Conservation (phyloP, 2,113 vertebrate species). For the Polyodon spathula region DNA sequence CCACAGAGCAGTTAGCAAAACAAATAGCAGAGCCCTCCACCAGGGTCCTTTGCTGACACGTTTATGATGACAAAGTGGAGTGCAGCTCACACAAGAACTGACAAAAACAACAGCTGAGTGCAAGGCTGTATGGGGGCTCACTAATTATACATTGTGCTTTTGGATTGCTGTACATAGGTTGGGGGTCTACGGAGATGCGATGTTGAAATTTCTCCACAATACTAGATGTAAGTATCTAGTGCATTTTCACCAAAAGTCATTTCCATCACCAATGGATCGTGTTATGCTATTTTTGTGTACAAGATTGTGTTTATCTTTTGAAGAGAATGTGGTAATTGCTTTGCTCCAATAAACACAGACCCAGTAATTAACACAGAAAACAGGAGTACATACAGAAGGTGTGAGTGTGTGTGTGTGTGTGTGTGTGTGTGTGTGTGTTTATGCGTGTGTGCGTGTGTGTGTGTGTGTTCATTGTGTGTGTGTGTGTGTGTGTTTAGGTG, state of each 20-base stretch:
- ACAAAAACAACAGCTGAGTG: neutral
- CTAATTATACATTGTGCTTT: no score
- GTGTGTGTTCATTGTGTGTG: neutral
- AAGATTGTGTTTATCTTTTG: neutral
- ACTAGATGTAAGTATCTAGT: no score
- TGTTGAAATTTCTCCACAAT: no score
- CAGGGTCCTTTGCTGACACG: constrained; percentile 44
- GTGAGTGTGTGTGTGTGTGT: neutral
- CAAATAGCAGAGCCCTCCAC: constrained; percentile 36
- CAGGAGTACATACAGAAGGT: neutral
- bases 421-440: no score
- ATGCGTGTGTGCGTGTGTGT: neutral
- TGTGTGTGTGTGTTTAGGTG: neutral
- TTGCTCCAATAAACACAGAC: neutral
- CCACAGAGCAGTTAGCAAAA: constrained; percentile 36
- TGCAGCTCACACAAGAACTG: constrained; percentile 33
- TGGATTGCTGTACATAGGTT: no score
- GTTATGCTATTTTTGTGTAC: no score
- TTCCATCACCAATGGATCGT: no score
- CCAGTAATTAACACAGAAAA: neutral
- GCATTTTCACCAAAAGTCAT: no score
- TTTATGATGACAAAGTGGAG: constrained; percentile 57
- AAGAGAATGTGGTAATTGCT: neutral
- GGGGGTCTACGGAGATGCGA: no score
- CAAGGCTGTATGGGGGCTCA: neutral